Base-by-base conservation (phyloP, 37 sponge, comb jelly and placozoan species). In the Theonella swinhoei region DNA sequence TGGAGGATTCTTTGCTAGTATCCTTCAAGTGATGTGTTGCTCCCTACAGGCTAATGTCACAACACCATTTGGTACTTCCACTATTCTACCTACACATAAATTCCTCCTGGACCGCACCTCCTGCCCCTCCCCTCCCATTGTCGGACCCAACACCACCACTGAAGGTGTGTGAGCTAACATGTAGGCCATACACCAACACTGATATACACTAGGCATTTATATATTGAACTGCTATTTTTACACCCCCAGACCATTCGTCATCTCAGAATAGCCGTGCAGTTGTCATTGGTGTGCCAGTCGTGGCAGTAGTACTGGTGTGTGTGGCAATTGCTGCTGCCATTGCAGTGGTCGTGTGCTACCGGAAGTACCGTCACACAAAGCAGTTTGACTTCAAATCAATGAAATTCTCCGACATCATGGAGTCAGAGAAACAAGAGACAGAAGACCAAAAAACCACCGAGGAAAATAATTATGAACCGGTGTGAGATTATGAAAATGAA, bases 61-160 rank as follows among this genome's bases (percentile, higher is more conserved):
- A 3, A 43, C 5, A 23, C 29, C 32, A 39, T 34, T 62, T 42
- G 77, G 77, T 41, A 26, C 29, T 7, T n/a, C 68, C 0, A 59
- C 43, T 3, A 64, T 84, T 31, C 11, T 84, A 25, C 77, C 68
- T 3, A 69, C 26, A 9, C 84, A 67, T 37, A 64, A 39, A 8
- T 68, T 84, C 69, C 75, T 84, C 65, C 77, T 84, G 68, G 84
- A 84, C 68, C 40, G 37, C 39, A 67, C 77, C 76, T 23, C 31
- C 54, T 84, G 84, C 47, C 36, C 47, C 33, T 23, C 17, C 7
- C 31, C 74, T 19, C 83, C 74, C 42, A n/a, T n/a, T n/a, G n/a
- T n/a, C n/a, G n/a, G n/a, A n/a, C 83, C 23, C 26, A 22, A 41
- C 14, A 64, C 65, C 62, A 3, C 64, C 63, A 17, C 28, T n/a